Percentiles rank a stretch among this genome's conserved stretches.
Conservation (phyloP, 2,888 invertebrate genomes). For the Rhabditoides inermis region DNA sequence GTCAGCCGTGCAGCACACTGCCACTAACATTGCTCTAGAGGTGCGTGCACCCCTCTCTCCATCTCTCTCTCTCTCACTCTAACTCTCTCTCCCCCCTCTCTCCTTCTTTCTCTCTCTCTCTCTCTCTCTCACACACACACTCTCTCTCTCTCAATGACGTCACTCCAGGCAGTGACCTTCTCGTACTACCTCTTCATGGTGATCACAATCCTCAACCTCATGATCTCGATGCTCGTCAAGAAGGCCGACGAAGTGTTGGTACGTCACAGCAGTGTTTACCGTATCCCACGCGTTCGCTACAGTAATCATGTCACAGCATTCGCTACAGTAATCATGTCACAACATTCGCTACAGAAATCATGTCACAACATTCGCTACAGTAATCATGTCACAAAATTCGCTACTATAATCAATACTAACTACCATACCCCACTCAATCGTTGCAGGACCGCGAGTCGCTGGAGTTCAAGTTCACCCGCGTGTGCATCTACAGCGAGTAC, state of each 20-base stretch:
- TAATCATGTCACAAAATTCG: neutral
- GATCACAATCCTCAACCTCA: slow-evolving; percentile 40
- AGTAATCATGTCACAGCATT: too few species aligned
- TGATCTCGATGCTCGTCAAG: slow-evolving; percentile 40
- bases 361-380: too few species aligned
- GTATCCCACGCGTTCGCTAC: neutral
- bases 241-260: slow-evolving; percentile 40
- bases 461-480: slow-evolving; percentile 43
- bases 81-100: neutral
- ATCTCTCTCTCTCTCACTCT: too few species aligned
- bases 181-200: slow-evolving; percentile 37
- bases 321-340: too few species aligned
- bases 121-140: too few species aligned
- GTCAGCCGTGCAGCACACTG: slow-evolving; percentile 8
- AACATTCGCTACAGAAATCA: too few species aligned
- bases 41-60: neutral
- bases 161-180: slow-evolving; percentile 16
- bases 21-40: slow-evolving; percentile 19
- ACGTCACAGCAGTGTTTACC: neutral
- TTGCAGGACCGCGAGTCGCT: slow-evolving; percentile 39
- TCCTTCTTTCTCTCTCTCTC: too few species aligned
- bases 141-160: too few species aligned
- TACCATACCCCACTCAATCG: neutral
- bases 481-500: slow-evolving; percentile 36
- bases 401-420: neutral